Conservation (phyloP, 2,888 invertebrate species). For the Pedicia rivosa region DNA sequence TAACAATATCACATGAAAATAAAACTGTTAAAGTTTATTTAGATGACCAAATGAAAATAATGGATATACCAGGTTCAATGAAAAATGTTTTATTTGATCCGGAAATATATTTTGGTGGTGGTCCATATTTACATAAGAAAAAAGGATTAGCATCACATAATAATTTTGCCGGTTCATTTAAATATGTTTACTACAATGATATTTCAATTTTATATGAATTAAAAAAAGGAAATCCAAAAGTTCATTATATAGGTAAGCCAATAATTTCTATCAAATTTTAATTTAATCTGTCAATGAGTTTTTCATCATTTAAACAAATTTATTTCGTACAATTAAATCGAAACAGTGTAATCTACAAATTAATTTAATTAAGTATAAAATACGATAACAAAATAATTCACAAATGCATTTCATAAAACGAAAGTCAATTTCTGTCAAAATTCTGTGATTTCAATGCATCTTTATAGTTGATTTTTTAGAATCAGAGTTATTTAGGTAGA, state of each 20-base stretch:
- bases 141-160: constrained; percentile 66
- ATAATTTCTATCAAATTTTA: too few species aligned
- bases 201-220: constrained; percentile 81
- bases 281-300: too few species aligned
- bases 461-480: too few species aligned
- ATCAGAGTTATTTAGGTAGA: too few species aligned
- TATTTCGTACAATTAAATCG: too few species aligned
- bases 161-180: constrained; percentile 77
- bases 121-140: constrained; percentile 69
- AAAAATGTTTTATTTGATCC: constrained; percentile 77
- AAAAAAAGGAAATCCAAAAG: constrained; percentile 70
- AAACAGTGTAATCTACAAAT: too few species aligned
- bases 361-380: too few species aligned
- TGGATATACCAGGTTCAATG: constrained; percentile 55
- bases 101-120: constrained; percentile 83
- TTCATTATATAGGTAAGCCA: constrained; percentile 53
- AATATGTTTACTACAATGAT: constrained; percentile 87
- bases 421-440: too few species aligned
- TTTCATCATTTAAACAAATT: too few species aligned
- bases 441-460: too few species aligned
- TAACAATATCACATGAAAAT: constrained; percentile 70
- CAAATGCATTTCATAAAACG: too few species aligned
- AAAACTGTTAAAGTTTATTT: constrained; percentile 56
- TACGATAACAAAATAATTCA: too few species aligned
- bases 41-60: constrained; percentile 51